Conservation (phyloP, 2,888 invertebrate species). For the Sipha maydis region DNA sequence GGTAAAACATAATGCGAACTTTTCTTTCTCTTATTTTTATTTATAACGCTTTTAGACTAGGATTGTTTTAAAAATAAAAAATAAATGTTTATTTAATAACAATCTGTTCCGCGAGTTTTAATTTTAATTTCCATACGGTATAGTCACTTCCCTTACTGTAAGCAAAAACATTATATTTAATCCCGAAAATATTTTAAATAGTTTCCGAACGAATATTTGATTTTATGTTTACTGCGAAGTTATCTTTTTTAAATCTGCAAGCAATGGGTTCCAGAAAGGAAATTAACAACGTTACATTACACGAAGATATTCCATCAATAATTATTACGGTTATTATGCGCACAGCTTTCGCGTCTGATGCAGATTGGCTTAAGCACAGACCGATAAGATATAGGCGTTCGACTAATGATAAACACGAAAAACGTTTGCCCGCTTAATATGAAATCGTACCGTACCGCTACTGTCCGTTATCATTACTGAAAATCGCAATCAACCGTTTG, state of each 20-base stretch:
- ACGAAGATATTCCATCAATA: not conserved
- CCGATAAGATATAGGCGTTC: not conserved
- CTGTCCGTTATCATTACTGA: no score
- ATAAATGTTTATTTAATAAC: no score
- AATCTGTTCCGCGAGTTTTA: not conserved
- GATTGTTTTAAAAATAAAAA: no score
- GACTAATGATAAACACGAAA: not conserved
- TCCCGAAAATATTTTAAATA: constrained; percentile 28
- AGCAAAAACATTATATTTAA: not conserved
- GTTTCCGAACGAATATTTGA: constrained; percentile 20
- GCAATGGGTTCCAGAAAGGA: constrained; percentile 8
- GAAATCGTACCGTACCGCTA: no score
- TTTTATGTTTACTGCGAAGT: constrained; percentile 27
- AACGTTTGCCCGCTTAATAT: not conserved
- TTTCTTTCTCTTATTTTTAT: no score
- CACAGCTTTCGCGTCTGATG: not conserved
- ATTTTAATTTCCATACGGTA: not conserved
- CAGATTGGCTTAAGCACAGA: not conserved
- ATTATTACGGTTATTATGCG: not conserved
- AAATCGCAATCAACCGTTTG: no score
- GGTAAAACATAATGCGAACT: no score
- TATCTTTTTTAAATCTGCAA: constrained; percentile 13
- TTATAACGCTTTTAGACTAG: no score
- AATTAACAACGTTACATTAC: constrained; percentile 49
- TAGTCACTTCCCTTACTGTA: not conserved